These are phyloP conservation scores for Petrocephalus sullivani DNA, from an alignment of 2,797 vertebrate genomes.

Conservation along the genomic window DNA sequence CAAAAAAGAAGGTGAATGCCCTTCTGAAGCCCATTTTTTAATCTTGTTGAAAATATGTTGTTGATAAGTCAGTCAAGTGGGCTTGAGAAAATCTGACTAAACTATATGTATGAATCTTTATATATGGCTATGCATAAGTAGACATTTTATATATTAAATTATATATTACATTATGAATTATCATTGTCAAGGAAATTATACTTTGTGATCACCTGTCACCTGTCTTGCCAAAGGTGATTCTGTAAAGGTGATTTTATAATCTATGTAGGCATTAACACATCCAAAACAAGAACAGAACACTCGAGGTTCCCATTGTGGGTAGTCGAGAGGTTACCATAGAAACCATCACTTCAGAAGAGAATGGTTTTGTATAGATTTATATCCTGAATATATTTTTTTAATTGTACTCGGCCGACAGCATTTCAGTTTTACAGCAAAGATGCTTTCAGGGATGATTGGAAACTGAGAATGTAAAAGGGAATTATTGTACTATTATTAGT, in stretches of 20 bases:
- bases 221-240: not conserved
- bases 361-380: not conserved
- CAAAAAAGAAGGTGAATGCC: not conserved
- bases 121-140: not conserved
- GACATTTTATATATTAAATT: not conserved
- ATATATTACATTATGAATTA: not conserved
- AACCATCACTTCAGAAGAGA: constrained; percentile 1
- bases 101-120: not conserved
- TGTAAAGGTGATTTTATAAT: constrained; percentile 24
- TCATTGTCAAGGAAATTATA: not conserved
- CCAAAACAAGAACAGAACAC: not conserved
- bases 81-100: not conserved
- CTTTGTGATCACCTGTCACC: constrained; percentile 7
- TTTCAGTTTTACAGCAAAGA: not conserved
- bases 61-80: not conserved
- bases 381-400: constrained; percentile 7
- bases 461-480: not conserved
- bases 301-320: not conserved
- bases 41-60: not conserved
- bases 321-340: constrained; percentile 7
- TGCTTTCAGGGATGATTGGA: not conserved
- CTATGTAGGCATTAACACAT: not conserved
- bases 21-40: not conserved
- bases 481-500: not conserved
- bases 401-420: not conserved